A percentile compares a stretch with the other conserved stretches of the same genome.
Conservation (phyloP, 2,888 invertebrate species). For the Mimachlamys varia region DNA sequence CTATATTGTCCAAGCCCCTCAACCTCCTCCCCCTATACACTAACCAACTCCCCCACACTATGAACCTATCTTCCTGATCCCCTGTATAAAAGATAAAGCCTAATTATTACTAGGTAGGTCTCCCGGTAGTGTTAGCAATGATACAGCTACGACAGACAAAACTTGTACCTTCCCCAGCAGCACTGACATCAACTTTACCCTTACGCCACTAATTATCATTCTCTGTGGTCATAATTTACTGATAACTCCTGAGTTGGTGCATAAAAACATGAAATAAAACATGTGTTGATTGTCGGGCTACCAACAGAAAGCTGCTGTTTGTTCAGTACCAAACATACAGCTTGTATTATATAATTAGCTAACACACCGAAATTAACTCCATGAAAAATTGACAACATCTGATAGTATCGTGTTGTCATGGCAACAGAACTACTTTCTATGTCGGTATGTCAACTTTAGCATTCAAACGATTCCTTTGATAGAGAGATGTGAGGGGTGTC, state of each 20-base stretch:
- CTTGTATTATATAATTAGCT: neutral
- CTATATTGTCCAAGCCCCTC: too few species aligned
- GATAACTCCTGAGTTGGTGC: neutral
- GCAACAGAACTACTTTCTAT: neutral
- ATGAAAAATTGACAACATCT: constrained; percentile 31
- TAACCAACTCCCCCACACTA: neutral
- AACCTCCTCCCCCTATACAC: too few species aligned
- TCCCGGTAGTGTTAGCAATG: neutral
- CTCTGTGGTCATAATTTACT: neutral
- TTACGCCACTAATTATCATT: constrained; percentile 9
- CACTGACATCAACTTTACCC: neutral
- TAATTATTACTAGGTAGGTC: neutral
- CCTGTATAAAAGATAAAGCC: neutral
- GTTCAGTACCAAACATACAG: neutral
- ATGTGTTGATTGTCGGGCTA: constrained; percentile 18
- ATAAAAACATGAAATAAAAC: constrained; percentile 26
- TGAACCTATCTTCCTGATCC: neutral
- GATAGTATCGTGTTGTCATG: constrained; percentile 14
- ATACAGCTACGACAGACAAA: neutral
- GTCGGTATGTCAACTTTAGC: constrained; percentile 25
- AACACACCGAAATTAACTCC: neutral
- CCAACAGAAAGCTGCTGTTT: neutral
- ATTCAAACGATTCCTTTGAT: neutral
- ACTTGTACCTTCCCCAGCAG: neutral
- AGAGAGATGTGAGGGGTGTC: constrained; percentile 30